phyloP scores from a whole-genome alignment of 2,888 invertebrate species.

The Augiades crinisus region DNA sequence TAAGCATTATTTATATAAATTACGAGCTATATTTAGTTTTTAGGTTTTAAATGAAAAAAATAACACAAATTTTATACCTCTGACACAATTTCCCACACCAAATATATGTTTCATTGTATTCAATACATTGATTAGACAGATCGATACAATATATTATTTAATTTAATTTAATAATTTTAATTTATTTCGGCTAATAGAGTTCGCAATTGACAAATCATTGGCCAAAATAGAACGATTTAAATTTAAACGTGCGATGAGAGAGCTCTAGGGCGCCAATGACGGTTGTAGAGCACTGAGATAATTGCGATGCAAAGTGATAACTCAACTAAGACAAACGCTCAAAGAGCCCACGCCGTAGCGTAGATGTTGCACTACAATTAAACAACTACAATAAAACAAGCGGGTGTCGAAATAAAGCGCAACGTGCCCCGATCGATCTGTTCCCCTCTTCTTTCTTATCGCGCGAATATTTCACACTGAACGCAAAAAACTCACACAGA shows the following conservation, averaged over 20 bases:
- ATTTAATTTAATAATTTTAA: no score
- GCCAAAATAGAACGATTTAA: background rate
- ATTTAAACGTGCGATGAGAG: background rate
- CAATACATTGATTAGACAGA: no score
- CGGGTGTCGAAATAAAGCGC: constrained; percentile 72
- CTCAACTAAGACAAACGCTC: constrained; percentile 8
- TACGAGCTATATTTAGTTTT: no score
- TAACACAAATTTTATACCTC: no score
- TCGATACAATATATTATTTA: no score
- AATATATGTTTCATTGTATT: no score
- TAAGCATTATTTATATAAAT: no score
- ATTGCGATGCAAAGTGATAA: constrained; percentile 10
- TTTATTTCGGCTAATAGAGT: no score
- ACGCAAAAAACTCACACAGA: constrained; percentile 82
- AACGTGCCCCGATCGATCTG: constrained; percentile 77
- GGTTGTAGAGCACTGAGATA: constrained; percentile 3
- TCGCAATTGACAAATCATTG: background rate
- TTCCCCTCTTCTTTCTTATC: constrained; percentile 81
- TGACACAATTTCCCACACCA: no score
- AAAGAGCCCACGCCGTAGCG: constrained; percentile 1
- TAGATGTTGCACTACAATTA: constrained; percentile 48
- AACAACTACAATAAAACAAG: constrained; percentile 59
- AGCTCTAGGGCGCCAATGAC: background rate
- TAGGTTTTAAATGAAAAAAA: no score
- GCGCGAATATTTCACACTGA: constrained; percentile 81